phyloP scores from a whole-genome alignment of 2,888 invertebrate species.

The Prosopocoilus inquinatus region DNA sequence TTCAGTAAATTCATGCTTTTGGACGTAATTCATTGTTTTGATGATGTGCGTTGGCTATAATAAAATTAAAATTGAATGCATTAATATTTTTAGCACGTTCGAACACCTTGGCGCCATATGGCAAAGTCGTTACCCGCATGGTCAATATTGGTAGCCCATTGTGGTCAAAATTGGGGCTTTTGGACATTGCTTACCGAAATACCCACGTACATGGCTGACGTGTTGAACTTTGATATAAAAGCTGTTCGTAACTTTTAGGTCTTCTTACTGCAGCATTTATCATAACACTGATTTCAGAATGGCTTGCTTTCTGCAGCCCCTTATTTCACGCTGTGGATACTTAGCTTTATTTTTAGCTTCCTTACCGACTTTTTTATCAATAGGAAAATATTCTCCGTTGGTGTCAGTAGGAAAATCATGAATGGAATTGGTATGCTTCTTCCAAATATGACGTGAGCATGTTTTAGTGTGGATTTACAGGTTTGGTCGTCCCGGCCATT shows the following conservation, averaged over 20 bases:
- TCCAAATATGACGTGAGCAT: background rate
- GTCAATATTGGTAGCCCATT: slow-evolving; percentile 70
- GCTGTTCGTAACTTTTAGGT: slow-evolving; percentile 15
- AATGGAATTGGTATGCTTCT: slow-evolving; percentile 53
- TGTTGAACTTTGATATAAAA: slow-evolving; percentile 70
- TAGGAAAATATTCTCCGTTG: slow-evolving; percentile 54
- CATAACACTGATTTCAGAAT: slow-evolving; percentile 51
- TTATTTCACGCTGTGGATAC: slow-evolving; percentile 69
- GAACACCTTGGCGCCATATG: slow-evolving; percentile 75
- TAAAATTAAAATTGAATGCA: background rate
- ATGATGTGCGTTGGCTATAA: background rate
- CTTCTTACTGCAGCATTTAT: background rate
- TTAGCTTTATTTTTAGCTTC: slow-evolving; percentile 69
- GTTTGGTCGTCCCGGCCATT: slow-evolving; percentile 68
- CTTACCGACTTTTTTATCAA: slow-evolving; percentile 62
- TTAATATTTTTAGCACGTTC: slow-evolving; percentile 35
- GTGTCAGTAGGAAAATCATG: slow-evolving; percentile 63
- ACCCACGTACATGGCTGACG: slow-evolving; percentile 74
- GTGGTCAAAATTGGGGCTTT: slow-evolving; percentile 77
- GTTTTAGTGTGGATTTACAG: slow-evolving; percentile 33
- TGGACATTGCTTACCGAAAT: slow-evolving; percentile 82
- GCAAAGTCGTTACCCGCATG: slow-evolving; percentile 74
- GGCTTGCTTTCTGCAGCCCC: slow-evolving; percentile 69
- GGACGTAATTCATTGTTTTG: background rate
- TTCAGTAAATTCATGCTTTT: background rate